A percentile compares a stretch with the other conserved stretches of the same genome.
These are phyloP conservation scores for Dysidea cf. avara DNA, from an alignment of 37 sponge, comb jelly and placozoan species.

Conservation along the genomic window DNA sequence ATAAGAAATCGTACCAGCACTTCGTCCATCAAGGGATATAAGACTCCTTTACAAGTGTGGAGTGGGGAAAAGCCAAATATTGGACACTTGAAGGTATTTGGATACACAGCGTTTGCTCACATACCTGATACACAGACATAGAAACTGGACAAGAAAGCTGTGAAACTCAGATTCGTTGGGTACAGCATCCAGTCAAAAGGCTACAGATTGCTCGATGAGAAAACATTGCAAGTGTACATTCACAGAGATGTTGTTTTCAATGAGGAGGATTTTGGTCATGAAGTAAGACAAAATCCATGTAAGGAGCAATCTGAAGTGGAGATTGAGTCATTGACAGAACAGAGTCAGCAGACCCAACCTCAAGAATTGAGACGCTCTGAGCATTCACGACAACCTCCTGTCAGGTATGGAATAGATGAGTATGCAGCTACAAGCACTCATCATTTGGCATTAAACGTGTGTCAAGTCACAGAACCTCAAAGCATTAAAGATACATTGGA, in stretches of 20 bases:
- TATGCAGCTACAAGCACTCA: background rate
- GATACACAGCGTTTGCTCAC: background rate
- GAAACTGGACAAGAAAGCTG: background rate
- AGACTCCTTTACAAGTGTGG: background rate
- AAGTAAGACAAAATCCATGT: background rate
- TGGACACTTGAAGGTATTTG: background rate
- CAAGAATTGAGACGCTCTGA: no score
- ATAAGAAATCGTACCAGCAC: no score
- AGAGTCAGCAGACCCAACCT: no score
- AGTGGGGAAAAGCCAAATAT: background rate
- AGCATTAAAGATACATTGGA: slow-evolving; percentile 37
- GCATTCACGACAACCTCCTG: no score
- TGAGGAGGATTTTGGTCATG: slow-evolving; percentile 13
- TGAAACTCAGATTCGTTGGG: slow-evolving; percentile 4
- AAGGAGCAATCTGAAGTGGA: no score
- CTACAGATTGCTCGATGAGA: slow-evolving; percentile 17
- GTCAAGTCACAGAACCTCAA: slow-evolving; percentile 2
- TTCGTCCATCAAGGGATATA: no score
- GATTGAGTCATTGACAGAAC: no score
- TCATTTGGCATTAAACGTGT: background rate
- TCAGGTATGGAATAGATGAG: no score
- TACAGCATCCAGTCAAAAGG: slow-evolving; percentile 9
- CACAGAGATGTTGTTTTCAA: slow-evolving; percentile 21
- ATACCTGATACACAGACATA: background rate
- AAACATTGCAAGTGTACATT: slow-evolving; percentile 1